Evolutionary conservation across 2,888 invertebrate species (phyloP), one percentile per base, ranked within the genome.

Genomic region (Hydroisotoma schaefferi): DNA sequence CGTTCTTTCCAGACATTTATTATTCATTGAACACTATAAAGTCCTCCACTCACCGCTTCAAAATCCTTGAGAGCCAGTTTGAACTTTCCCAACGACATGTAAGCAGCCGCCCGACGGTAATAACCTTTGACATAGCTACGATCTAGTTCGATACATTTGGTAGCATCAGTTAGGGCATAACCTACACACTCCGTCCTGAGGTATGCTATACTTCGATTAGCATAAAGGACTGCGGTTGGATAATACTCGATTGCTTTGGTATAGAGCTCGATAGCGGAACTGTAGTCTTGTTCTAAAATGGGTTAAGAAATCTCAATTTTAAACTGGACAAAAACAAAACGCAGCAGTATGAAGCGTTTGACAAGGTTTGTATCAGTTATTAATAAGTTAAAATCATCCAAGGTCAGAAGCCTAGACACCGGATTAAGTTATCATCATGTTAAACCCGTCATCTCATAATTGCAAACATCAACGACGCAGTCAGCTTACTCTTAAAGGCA

Each of bases 71-170:
- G 83, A 10, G 99, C 99, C 79, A 89, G 82, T 80, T 95, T 97
- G 78, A 94, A 97, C 81, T 95, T 95, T 71, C 98, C 97, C 75
- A 98, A 79, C 26, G 97, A 92, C 97, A 99, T 98, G 75, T 94
- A 85, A 29, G 99, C 89, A 1, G 94, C 93, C 0, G 98, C 99
- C 75, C 98, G 82, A 74, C 99, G 84, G 78, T 98, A 99, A 77
- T 94, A 99, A 0, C 94, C 98, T 81, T 99, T 98, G 25, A 94
- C 82, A 77, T 97, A 99, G 25, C 83, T 81, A 73, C 85, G 87
- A 78, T 99, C 95, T 67, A 93, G 77, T 77, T 90, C 88, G 59
- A 99, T 89, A 1, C 98, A 87, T 76, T 87, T 87, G 1, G 91
- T 85, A 1, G 98, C 98, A 82, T 99, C 99, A 40, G 80, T 81